phyloP scores from a whole-genome alignment of 2,797 vertebrate species.

The Onychomys arenicola region DNA sequence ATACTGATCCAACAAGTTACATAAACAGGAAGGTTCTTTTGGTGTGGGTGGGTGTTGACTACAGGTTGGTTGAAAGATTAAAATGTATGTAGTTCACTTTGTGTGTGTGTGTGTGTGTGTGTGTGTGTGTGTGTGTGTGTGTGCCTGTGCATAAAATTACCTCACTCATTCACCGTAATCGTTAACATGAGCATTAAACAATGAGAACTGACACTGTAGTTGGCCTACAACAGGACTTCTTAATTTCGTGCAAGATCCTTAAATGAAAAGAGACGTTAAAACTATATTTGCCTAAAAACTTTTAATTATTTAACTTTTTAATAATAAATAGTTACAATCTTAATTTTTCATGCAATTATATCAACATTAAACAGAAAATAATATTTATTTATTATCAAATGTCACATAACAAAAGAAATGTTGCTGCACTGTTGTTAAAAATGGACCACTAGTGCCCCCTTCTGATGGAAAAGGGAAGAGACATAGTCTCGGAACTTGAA shows the following conservation, averaged over 20 bases:
- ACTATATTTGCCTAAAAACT: conserved; percentile 82
- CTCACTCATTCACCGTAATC: conserved; percentile 42
- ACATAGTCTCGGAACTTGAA: conserved; percentile 59
- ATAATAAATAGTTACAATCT: conserved; percentile 84
- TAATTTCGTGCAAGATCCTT: conserved; percentile 59
- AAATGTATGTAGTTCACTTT: conserved; percentile 60
- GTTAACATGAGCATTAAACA: conserved; percentile 70
- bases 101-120: too few species aligned
- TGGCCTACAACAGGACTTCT: conserved; percentile 66
- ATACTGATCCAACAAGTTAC: conserved; percentile 37
- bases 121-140: neutral
- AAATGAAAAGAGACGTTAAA: conserved; percentile 60
- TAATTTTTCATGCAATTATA: conserved; percentile 83
- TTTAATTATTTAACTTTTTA: conserved; percentile 86
- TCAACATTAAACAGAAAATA: conserved; percentile 85
- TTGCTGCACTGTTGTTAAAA: conserved; percentile 73
- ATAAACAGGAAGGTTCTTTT: conserved; percentile 34
- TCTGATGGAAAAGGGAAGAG: conserved; percentile 81
- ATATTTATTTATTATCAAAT: conserved; percentile 86
- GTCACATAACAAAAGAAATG: conserved; percentile 84
- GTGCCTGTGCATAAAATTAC: conserved; percentile 10
- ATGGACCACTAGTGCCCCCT: conserved; percentile 89
- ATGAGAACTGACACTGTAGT: conserved; percentile 52
- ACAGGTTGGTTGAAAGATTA: conserved; percentile 46
- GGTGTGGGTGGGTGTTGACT: neutral